Evolutionary conservation across 2,113 vertebrate species (phyloP).

Genomic region (Oxygymnocypris stewartii): DNA sequence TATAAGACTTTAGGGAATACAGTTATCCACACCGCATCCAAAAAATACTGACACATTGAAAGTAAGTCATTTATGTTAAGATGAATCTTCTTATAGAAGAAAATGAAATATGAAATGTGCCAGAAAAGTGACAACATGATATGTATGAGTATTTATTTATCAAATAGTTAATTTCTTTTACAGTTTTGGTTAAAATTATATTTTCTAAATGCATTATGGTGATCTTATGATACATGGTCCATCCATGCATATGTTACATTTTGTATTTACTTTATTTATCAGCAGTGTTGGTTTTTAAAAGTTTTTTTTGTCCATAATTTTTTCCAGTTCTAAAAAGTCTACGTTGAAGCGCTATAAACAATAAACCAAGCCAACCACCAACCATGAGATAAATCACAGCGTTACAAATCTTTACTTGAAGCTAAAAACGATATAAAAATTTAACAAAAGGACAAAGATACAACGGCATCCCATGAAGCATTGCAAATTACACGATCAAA

Average conservation of each 20-base stretch:
- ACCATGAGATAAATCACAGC: neutral
- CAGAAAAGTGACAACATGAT: neutral
- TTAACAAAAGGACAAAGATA: neutral
- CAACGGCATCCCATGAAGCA: neutral
- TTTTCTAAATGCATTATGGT: neutral
- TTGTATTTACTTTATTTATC: neutral
- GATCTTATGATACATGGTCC: neutral
- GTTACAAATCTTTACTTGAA: neutral
- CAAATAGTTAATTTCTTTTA: too few species aligned
- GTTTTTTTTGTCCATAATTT: neutral
- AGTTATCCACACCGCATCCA: neutral
- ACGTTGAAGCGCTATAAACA: neutral
- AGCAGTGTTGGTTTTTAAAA: neutral
- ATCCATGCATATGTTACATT: neutral
- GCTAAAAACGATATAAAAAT: neutral
- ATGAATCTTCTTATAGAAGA: neutral
- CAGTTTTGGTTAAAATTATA: neutral
- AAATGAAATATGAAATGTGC: neutral
- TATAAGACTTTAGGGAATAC: neutral
- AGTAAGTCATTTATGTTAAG: neutral
- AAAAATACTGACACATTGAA: neutral
- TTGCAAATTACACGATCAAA: neutral
- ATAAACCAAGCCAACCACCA: neutral
- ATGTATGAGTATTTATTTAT: neutral
- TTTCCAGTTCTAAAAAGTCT: too few species aligned